Base-by-base conservation (phyloP, 2,113 vertebrate genomes). In the Falco punctatus region DNA sequence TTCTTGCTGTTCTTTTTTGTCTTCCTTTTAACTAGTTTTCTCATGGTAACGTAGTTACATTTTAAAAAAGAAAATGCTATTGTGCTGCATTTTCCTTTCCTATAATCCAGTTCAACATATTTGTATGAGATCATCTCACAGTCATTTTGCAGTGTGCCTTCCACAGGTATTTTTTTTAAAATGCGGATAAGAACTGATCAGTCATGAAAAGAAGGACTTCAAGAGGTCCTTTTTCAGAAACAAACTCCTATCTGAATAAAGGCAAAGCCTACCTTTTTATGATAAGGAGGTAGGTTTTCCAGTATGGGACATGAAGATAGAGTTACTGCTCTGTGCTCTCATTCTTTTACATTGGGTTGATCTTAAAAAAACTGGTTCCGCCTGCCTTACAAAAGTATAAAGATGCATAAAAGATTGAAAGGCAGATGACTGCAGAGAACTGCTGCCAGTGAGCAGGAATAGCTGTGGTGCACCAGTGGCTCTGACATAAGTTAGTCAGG, bases 11-110 rank as follows among this genome's bases (percentile, higher is more conserved):
- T 79, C 28, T 42, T 81, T 92, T 95, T 89, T 62, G 74, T 15
- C 55, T 91, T 94, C 38, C 61, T 97, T 88, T 91, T 94, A 94
- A 79, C 28, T 38, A 67, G 5, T 67, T 95, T 91, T 92, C 83
- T 84, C 84, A 95, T 67, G 21, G 55, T 42, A 95, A 64, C 46
- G 14, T 57, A 59, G 52, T 15, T 79, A 57, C 30, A 32, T 48
- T 93, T 66, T 48, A 5, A 35, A n/a, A 93, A 82, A 72, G 4
- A 42, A 81, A 92, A 88, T 22, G 9, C 4, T 88, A 15, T 48
- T 75, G 33, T 79, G 8, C 10, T 67, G 52, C 5, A 51, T 92
- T 80, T 88, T 64, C 12, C 23, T 92, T 90, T 61, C 54, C 26
- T 54, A 33, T n/a, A 69, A 12, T 59, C 17, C 52, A 65, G 15